Evolutionary conservation across 1,140 invertebrate species (phyloP), one percentile per base, ranked within the genome.

Genomic region (Pseudomyrmex gracilis): DNA sequence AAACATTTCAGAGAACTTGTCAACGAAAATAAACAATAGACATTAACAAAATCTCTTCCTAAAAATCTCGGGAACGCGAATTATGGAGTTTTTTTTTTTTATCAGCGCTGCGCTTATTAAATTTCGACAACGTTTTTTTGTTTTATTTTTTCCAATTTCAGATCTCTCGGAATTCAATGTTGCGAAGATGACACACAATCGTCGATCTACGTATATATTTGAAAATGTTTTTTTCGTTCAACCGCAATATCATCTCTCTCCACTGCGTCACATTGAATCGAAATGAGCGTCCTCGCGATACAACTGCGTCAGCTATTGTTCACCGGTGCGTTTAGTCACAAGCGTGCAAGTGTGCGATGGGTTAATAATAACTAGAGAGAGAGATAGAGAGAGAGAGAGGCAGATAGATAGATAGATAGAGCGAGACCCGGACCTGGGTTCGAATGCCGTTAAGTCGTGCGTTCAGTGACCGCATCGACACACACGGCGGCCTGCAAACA

Each of bases 401-500:
- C n/a, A 20, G 5, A 34, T 0, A 34, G 34, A 34, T 34, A 51
- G 24, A 68, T 15, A 61, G 67, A 82, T 53, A 53, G 15, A 68
- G 24, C 17, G 61, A 63, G 43, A 47, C 5, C 10, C 9, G 0
- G 34, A 17, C 15, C 15, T 13, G 15, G 60, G 34, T 20, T 71
- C 66, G 76, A 80, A 60, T 60, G 15, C 61, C 68, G 68, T 82
- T 83, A 73, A 57, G 55, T 67, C 43, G 68, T 15, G 63, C 76
- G 68, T 82, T 86, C 70, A 86, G 68, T 66, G 76, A 86, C 80
- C 76, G 53, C 51, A 82, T 17, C 43, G 15, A 68, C 47, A 82
- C 61, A 13, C 61, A 13, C 45, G 74, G 47, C 34, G 43, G 68
- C 70, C 64, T 73, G 71, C 61, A 67, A 86, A 85, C 78, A 66